Conservation (phyloP, 2,797 vertebrate species). For the Zalophus californianus region DNA sequence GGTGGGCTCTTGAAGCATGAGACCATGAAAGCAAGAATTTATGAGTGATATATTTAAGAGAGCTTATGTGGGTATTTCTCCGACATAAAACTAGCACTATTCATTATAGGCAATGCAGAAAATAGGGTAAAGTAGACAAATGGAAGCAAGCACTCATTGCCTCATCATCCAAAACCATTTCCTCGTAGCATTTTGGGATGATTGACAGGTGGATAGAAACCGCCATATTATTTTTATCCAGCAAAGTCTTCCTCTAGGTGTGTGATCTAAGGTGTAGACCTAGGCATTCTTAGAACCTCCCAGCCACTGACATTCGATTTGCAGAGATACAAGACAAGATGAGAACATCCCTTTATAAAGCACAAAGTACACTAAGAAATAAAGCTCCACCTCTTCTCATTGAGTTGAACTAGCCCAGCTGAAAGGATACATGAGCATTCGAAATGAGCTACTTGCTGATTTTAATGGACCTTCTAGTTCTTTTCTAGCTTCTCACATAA, state of each 20-base stretch:
- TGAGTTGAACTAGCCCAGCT: not conserved
- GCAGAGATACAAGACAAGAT: not conserved
- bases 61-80: not conserved
- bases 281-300: slow-evolving; percentile 38
- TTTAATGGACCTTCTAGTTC: slow-evolving; percentile 51
- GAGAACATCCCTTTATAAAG: slow-evolving; percentile 32
- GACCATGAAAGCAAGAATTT: slow-evolving; percentile 49
- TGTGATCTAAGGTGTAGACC: not conserved
- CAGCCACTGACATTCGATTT: not conserved
- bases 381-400: not conserved
- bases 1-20: slow-evolving; percentile 44
- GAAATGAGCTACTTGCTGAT: slow-evolving; percentile 69
- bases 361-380: slow-evolving; percentile 33
- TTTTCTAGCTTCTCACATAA: slow-evolving; percentile 58
- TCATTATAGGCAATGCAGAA: slow-evolving; percentile 48
- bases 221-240: slow-evolving; percentile 33
- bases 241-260: not conserved
- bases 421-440: slow-evolving; percentile 21
- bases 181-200: not conserved
- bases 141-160: not conserved
- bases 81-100: slow-evolving; percentile 20
- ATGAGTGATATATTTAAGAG: slow-evolving; percentile 14
- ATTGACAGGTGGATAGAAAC: slow-evolving; percentile 17
- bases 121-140: slow-evolving; percentile 10
- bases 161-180: slow-evolving; percentile 53